Evolutionary conservation across 2,113 vertebrate species (phyloP).

Genomic region (Serilophus lunatus): DNA sequence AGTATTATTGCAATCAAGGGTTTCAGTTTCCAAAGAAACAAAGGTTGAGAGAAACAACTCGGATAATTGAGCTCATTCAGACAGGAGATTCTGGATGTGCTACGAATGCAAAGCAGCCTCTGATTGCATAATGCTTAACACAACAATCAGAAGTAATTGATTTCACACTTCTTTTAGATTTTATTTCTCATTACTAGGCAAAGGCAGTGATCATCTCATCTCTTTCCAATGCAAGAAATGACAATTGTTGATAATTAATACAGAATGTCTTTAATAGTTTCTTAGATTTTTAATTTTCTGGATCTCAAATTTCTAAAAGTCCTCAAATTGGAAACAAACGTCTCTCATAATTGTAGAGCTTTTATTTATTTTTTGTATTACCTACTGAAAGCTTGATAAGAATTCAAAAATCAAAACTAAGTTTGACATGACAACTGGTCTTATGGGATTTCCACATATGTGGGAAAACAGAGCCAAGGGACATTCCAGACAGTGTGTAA

Average conservation of each 20-base stretch:
- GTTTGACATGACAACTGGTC: neutral
- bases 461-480: neutral
- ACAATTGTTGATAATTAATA: slow-evolving; percentile 2
- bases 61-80: slow-evolving; percentile 13
- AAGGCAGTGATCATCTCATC: neutral
- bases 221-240: neutral
- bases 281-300: neutral
- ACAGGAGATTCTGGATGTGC: neutral
- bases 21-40: slow-evolving; percentile 30
- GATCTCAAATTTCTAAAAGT: neutral
- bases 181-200: neutral
- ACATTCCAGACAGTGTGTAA: neutral
- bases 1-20: slow-evolving; percentile 28
- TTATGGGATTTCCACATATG: neutral
- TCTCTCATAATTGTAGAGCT: neutral
- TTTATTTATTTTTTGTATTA: neutral
- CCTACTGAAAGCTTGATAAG: neutral
- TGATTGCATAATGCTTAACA: neutral
- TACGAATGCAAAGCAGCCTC: slow-evolving; percentile 1
- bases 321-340: neutral
- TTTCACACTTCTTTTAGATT: neutral
- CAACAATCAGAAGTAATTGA: slow-evolving; percentile 18
- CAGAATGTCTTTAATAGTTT: neutral
- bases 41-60: neutral
- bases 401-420: neutral